Evolutionary conservation across 2,113 vertebrate species (phyloP).

Genomic region (Gallinago media): DNA sequence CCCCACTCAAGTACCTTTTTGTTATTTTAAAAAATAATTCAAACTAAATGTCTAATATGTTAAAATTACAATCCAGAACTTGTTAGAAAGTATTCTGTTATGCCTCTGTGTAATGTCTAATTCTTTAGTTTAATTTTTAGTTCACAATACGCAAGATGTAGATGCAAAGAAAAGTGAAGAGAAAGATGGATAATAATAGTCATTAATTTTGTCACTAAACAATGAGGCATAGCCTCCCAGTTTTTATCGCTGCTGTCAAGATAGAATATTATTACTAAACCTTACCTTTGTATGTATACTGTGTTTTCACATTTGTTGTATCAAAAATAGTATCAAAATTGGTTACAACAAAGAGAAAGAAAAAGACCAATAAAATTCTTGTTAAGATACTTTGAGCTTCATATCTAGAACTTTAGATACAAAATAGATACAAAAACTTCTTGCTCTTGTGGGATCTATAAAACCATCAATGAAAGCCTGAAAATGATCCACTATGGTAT

Average conservation of each 20-base stretch:
- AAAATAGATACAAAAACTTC: neutral
- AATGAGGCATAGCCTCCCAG: conserved; percentile 63
- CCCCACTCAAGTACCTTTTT: neutral
- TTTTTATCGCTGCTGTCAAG: conserved; percentile 59
- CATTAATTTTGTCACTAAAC: conserved; percentile 72
- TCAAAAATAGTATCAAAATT: conserved; percentile 11
- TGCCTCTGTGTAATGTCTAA: neutral
- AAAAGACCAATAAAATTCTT: neutral
- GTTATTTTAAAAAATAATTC: neutral
- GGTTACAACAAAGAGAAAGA: neutral
- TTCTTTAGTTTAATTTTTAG: conserved; percentile 36
- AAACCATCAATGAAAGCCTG: neutral
- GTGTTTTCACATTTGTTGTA: conserved; percentile 27
- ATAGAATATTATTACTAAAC: conserved; percentile 51
- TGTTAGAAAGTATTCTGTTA: neutral
- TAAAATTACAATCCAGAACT: conserved; percentile 16
- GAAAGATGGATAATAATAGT: conserved; percentile 69
- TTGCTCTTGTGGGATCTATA: neutral
- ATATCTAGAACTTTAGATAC: neutral
- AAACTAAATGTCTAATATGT: neutral
- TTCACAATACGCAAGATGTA: conserved; percentile 41
- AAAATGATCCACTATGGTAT: neutral
- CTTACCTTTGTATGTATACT: neutral
- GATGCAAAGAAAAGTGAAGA: conserved; percentile 61
- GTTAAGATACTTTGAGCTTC: neutral